Base-by-base conservation (phyloP, 1,140 invertebrate species). In the Bombus consobrinus region DNA sequence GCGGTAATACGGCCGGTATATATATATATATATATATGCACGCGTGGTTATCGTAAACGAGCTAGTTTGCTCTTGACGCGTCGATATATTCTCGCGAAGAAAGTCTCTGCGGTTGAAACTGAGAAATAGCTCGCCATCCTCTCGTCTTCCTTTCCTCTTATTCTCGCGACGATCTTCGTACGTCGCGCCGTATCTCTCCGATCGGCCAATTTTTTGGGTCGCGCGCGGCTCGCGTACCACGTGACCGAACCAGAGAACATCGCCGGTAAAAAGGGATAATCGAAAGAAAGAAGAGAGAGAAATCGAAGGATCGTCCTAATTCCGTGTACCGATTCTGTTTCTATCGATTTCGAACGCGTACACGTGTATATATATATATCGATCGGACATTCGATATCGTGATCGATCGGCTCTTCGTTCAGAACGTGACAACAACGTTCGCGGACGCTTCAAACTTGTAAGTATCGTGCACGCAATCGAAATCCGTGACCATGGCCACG, bases 41-140 rank as follows among this genome's bases (percentile, higher is more conserved):
- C 88, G 90, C 89, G 90, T 88, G 90, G 85, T 93, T 93, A 93
- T 94, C 92, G 93, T 93, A 93, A 94, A 93, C 93, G 92, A 90
- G 87, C 87, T 90, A 93, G 94, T 91, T 92, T 95, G 94, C 89
- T 93, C 86, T 82, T 95, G 94, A 95, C 94, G 94, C 93, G 93
- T 93, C 93, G 92, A 95, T 95, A 94, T 95, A 94, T 95, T 95
- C 92, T 88, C 91, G 85, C 90, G 92, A 95, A 94, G 94, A 94
- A 95, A 95, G 91, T 92, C 93, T 94, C 94, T 95, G 94, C 91
- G 86, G 91, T 59, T 95, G 94, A 95, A 95, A 93, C 94, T 95
- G 94, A 95, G 94, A 93, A 94, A 94, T 95, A 94, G 94, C 93
- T 82, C 66, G 68, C 71, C 47, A 84, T 43, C 57, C 78, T 90